Conservation (phyloP, 2,113 vertebrate genomes). For the Hydrolagus affinis region DNA sequence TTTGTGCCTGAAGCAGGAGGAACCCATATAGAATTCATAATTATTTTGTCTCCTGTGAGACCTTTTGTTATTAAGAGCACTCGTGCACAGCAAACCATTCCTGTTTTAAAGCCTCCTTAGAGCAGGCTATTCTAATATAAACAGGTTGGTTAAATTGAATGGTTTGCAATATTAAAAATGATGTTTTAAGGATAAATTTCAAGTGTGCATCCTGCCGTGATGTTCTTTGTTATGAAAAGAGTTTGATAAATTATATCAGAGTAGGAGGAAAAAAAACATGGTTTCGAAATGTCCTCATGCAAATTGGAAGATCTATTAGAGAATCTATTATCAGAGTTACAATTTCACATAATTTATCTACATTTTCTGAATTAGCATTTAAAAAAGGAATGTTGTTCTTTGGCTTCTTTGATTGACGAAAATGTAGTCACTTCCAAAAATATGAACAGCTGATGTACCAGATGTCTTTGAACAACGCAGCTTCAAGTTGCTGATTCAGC, state of each 20-base stretch:
- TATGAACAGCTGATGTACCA: no score
- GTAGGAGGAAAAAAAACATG: neutral
- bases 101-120: neutral
- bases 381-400: neutral
- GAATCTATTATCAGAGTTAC: no score
- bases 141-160: neutral
- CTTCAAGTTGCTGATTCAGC: neutral
- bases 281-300: neutral
- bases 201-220: neutral
- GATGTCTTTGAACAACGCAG: neutral
- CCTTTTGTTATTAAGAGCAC: constrained; percentile 22
- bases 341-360: neutral
- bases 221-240: neutral
- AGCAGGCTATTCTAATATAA: constrained; percentile 18
- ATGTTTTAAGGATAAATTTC: neutral
- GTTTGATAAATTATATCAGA: neutral
- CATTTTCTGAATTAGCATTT: neutral
- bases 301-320: neutral
- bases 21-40: constrained; percentile 8
- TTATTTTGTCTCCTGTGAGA: neutral
- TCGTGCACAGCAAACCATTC: neutral
- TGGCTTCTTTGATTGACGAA: neutral
- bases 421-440: neutral
- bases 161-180: neutral
- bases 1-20: neutral